Base-by-base conservation (phyloP, 2,888 invertebrate genomes). In the Anarsia innoxiella region DNA sequence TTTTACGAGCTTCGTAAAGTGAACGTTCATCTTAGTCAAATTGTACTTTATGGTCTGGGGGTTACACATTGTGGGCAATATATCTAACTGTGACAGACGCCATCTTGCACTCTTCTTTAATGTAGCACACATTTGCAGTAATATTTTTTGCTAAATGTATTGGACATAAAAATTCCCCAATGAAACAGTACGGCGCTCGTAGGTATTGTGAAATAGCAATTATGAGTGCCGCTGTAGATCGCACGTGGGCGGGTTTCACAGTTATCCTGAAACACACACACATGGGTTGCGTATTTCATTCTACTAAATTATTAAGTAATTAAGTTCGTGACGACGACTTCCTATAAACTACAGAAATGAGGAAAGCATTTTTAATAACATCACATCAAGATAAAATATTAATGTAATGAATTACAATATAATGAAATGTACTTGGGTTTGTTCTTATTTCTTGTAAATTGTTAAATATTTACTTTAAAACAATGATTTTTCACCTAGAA, bases 11-110 rank as follows among this genome's bases (percentile, higher is more conserved):
- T 48, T 46, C 45, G 52, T 52, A 49, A 62, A 60, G 54, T 51
- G 49, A 55, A 44, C 59, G 59, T 69, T 63, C 62, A 52, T 71
- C 63, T 62, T 53, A 56, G 49, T 62, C 47, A 68, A 69, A 67
- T 70, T 65, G 54, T 60, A 59, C 59, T 69, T 69, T 57, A 62
- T 56, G 55, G 48, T 46, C 48, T 46, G 45, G 45, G 49, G 48
- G 44, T 51, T 56, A 56, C 54, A 60, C 57, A 59, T 54, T 46
- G 45, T 40, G 44, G 43, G 50, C 45, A 45, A 56, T 59, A 59
- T 56, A 59, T 58, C 50, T 49, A 43, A 46, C 41, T 42, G 48
- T 37, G 37, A 37, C 38, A 39, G 37, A 36, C 38, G 34, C 42
- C 39, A 44, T 23, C 43, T 41, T 45, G 42, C 41, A 48, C 45